Percentiles rank a stretch among this genome's conserved stretches.
Evolutionary conservation across 2,888 invertebrate genomes (phyloP).

Genomic region (Onchidella celtica): DNA sequence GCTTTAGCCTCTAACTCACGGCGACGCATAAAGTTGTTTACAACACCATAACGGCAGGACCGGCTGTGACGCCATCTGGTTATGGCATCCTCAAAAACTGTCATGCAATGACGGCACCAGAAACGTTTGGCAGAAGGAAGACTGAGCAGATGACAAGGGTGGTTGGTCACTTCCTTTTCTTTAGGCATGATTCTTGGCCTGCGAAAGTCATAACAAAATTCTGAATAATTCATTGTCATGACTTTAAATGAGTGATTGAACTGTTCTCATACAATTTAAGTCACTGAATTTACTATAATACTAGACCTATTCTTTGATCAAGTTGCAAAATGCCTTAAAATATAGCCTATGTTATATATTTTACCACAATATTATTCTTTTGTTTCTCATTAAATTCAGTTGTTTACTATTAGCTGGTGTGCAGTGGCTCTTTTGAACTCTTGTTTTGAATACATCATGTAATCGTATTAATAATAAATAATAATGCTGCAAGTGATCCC

Average conservation of each 20-base stretch:
- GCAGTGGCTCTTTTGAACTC: no score
- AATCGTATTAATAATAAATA: no score
- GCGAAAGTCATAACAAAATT: background rate
- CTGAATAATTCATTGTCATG: background rate
- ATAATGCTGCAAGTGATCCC: no score
- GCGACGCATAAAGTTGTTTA: conserved; percentile 52
- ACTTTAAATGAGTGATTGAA: background rate
- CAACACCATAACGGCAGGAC: conserved; percentile 60
- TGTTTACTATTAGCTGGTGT: no score
- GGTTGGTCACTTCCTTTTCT: conserved; percentile 56
- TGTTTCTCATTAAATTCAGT: no score
- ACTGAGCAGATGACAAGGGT: conserved; percentile 75
- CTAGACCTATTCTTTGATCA: no score
- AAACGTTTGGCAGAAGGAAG: conserved; percentile 71
- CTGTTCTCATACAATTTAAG: no score
- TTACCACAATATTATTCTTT: no score
- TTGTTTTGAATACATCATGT: no score
- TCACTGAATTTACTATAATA: no score
- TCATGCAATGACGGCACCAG: conserved; percentile 76
- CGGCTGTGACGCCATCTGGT: conserved; percentile 74
- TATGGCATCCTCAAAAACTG: conserved; percentile 75
- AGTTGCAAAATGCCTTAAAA: no score
- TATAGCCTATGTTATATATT: no score
- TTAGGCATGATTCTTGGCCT: conserved; percentile 48
- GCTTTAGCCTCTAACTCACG: conserved; percentile 56